These are phyloP conservation scores for Drosophila athabasca DNA, from an alignment of 1,140 invertebrate species.

Conservation along the genomic window DNA sequence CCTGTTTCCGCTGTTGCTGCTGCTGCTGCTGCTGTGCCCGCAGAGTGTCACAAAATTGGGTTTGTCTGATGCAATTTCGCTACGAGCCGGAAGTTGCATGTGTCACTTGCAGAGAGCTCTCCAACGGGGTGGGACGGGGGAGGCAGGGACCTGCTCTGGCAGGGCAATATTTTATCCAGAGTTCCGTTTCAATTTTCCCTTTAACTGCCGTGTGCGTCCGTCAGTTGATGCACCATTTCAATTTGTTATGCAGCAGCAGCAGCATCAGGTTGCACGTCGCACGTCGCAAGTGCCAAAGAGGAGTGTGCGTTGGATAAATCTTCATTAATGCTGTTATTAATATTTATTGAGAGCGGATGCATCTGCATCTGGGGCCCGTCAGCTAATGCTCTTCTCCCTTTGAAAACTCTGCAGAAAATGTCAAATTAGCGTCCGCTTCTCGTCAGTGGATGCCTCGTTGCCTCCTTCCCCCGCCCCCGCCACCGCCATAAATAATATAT, in stretches of 20 bases:
- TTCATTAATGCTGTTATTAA: slow-evolving; percentile 79
- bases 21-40: slow-evolving; percentile 44
- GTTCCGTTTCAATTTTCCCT: slow-evolving; percentile 48
- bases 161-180: slow-evolving; percentile 45
- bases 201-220: slow-evolving; percentile 34
- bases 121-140: slow-evolving; percentile 1
- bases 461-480: too few relatives aligned
- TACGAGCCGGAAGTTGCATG: slow-evolving; percentile 75
- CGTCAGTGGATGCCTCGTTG: slow-evolving; percentile 18
- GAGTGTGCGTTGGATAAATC: slow-evolving; percentile 59
- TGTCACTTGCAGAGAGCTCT: slow-evolving; percentile 34
- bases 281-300: neutral
- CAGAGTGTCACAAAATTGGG: slow-evolving; percentile 57
- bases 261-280: too few relatives aligned
- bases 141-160: neutral
- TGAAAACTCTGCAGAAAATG: neutral
- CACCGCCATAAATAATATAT: slow-evolving; percentile 75
- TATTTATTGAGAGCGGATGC: slow-evolving; percentile 64
- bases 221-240: slow-evolving; percentile 53
- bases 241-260: slow-evolving; percentile 49
- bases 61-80: slow-evolving; percentile 74
- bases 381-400: slow-evolving; percentile 14
- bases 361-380: neutral
- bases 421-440: slow-evolving; percentile 13
- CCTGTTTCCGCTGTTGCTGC: slow-evolving; percentile 14